These are phyloP conservation scores for Nemoura dubitans DNA, from an alignment of 2,888 invertebrate genomes.

Conservation along the genomic window DNA sequence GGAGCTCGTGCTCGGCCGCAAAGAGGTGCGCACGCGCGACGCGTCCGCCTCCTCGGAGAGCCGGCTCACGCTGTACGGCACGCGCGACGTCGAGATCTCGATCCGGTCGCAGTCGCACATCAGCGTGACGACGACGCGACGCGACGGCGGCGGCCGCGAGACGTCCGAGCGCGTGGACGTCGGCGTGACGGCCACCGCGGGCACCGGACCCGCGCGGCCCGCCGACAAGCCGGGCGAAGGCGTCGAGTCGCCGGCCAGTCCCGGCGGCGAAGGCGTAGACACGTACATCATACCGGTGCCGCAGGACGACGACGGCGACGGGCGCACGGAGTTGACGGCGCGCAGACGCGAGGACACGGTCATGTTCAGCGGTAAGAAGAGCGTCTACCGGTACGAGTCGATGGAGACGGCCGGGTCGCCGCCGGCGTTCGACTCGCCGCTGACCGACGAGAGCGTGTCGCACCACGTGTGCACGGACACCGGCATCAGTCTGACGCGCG, in stretches of 20 bases:
- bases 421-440: slow-evolving; percentile 59
- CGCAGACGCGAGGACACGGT: slow-evolving; percentile 64
- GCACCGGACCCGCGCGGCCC: slow-evolving; percentile 55
- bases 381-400: slow-evolving; percentile 63
- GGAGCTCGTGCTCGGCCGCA: slow-evolving; percentile 64
- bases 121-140: slow-evolving; percentile 62
- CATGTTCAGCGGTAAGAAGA: slow-evolving; percentile 64
- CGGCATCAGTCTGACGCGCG: slow-evolving; percentile 65
- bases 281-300: slow-evolving; percentile 60
- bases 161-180: slow-evolving; percentile 63
- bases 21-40: slow-evolving; percentile 64
- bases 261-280: slow-evolving; percentile 55
- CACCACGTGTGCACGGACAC: slow-evolving; percentile 66
- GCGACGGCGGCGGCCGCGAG: slow-evolving; percentile 61
- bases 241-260: slow-evolving; percentile 42
- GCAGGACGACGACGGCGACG: slow-evolving; percentile 40
- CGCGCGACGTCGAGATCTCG: slow-evolving; percentile 66
- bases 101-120: slow-evolving; percentile 66
- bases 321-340: slow-evolving; percentile 48
- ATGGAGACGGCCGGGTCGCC: slow-evolving; percentile 56
- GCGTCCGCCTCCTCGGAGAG: slow-evolving; percentile 65
- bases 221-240: slow-evolving; percentile 58
- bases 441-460: slow-evolving; percentile 63
- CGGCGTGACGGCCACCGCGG: slow-evolving; percentile 61
- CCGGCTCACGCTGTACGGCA: slow-evolving; percentile 63